phyloP scores from a whole-genome alignment of 1,140 invertebrate genomes.

The Drosophila sp. region DNA sequence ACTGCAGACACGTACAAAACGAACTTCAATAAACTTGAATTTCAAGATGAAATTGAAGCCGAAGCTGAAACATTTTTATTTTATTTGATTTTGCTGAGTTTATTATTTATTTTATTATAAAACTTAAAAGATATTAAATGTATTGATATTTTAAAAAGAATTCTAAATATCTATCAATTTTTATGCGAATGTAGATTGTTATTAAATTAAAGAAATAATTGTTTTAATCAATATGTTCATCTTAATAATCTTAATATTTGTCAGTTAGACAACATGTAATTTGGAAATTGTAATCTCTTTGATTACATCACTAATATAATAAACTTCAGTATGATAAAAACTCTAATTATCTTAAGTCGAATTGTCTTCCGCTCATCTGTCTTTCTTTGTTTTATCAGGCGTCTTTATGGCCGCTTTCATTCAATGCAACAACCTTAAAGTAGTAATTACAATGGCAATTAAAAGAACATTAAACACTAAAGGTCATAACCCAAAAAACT shows the following conservation, averaged over 20 bases:
- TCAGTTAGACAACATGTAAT: too few species aligned
- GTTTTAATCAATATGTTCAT: too few species aligned
- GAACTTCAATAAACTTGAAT: conserved; percentile 27
- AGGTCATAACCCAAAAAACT: conserved; percentile 35
- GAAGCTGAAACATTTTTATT: conserved; percentile 14
- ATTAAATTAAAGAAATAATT: too few species aligned
- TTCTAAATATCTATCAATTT: too few species aligned
- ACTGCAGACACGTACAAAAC: conserved; percentile 32
- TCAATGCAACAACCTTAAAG: conserved; percentile 46
- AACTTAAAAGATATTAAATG: background rate
- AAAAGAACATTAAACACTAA: conserved; percentile 57
- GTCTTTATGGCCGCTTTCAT: conserved; percentile 19
- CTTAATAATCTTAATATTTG: too few species aligned
- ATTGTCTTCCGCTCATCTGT: background rate
- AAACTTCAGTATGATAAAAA: background rate
- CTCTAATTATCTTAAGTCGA: background rate
- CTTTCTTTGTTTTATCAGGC: background rate
- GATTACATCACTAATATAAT: too few species aligned
- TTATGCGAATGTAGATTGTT: too few species aligned
- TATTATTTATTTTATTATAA: conserved; percentile 1
- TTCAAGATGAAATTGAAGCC: conserved; percentile 2
- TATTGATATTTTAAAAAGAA: background rate
- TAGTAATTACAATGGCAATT: conserved; percentile 54
- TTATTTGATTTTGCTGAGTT: conserved; percentile 1
- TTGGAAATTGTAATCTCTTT: too few species aligned